phyloP scores from a whole-genome alignment of 2,797 vertebrate genomes.

The Ispidina lecontei region DNA sequence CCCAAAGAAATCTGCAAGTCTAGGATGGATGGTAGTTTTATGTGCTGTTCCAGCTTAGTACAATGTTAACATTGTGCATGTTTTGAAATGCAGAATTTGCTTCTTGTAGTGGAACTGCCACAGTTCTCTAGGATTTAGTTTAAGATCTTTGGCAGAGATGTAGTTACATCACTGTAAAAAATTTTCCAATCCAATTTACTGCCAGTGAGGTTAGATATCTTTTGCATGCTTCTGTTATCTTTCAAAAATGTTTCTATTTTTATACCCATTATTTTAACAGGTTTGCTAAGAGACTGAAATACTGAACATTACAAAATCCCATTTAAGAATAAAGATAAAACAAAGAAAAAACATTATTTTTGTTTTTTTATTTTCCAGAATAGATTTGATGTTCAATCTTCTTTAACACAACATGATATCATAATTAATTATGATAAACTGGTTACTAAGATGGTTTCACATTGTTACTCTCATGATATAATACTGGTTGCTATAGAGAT shows the following conservation, averaged over 20 bases:
- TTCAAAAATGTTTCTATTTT: conserved; percentile 12
- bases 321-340: conserved; percentile 19
- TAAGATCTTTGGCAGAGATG: neutral
- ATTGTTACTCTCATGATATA: conserved; percentile 82
- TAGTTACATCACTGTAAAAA: neutral
- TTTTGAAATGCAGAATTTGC: neutral
- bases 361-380: conserved; percentile 46
- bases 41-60: neutral
- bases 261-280: conserved; percentile 25
- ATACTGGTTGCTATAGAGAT: conserved; percentile 84
- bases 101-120: neutral
- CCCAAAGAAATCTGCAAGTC: neutral
- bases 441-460: conserved; percentile 80
- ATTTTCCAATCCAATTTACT: neutral
- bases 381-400: conserved; percentile 57
- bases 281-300: conserved; percentile 24
- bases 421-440: conserved; percentile 84
- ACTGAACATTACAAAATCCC: conserved; percentile 10
- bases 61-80: neutral
- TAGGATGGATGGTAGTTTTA: neutral
- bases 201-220: neutral
- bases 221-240: neutral
- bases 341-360: conserved; percentile 19
- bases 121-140: neutral
- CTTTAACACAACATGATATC: conserved; percentile 80